Percentiles rank a stretch among this genome's conserved stretches.
Evolutionary conservation across 2,797 vertebrate species (phyloP).

Genomic region (Tokudaia muenninki): DNA sequence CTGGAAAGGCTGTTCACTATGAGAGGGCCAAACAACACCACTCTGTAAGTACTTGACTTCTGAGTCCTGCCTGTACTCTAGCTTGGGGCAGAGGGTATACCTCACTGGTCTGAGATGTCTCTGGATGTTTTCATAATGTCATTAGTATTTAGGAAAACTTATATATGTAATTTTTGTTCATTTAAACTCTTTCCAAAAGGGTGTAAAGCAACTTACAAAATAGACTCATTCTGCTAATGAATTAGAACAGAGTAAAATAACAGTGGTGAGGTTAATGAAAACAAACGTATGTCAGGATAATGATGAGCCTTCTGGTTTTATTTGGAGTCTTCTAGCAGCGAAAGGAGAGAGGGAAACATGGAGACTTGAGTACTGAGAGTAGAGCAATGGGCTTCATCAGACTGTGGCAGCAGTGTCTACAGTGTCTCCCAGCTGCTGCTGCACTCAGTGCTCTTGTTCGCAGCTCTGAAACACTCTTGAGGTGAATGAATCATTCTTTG

Average conservation of each 20-base stretch:
- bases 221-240: background rate
- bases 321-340: background rate
- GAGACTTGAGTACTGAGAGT: background rate
- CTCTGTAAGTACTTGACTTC: slow-evolving; percentile 91
- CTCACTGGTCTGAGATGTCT: background rate
- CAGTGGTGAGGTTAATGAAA: background rate
- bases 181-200: slow-evolving; percentile 38
- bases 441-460: background rate
- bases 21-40: slow-evolving; percentile 94
- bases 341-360: background rate
- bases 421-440: background rate
- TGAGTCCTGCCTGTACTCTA: background rate
- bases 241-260: slow-evolving; percentile 26
- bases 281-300: background rate
- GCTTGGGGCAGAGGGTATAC: background rate
- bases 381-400: background rate
- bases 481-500: background rate
- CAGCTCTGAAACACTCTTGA: background rate
- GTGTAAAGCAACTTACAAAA: background rate
- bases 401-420: background rate
- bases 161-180: slow-evolving; percentile 37
- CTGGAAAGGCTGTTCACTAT: slow-evolving; percentile 98
- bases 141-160: slow-evolving; percentile 39
- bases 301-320: background rate
- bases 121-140: slow-evolving; percentile 34